These are phyloP conservation scores for Cotesia vestalis DNA, from an alignment of 1,140 invertebrate genomes.

Conservation along the genomic window DNA sequence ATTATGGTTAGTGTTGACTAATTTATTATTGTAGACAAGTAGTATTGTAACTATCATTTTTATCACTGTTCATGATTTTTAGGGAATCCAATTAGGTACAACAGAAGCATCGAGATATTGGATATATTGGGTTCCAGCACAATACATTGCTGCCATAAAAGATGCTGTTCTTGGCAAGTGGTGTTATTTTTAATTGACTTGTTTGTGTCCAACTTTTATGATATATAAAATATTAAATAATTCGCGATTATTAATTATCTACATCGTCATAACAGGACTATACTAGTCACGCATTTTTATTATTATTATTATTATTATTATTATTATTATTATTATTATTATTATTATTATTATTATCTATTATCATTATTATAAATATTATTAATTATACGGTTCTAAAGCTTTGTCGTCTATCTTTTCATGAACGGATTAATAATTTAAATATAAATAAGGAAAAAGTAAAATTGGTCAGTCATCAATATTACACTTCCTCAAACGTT, in stretches of 20 bases:
- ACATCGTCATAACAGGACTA: conserved; percentile 56
- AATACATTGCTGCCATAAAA: conserved; percentile 92
- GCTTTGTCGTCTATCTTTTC: conserved; percentile 33
- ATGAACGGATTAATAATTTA: not conserved
- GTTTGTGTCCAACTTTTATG: conserved; percentile 22
- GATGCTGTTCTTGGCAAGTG: conserved; percentile 89
- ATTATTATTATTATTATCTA: no score
- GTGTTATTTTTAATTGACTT: conserved; percentile 77
- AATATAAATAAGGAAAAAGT: no score
- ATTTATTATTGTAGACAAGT: conserved; percentile 10
- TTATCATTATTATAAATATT: not conserved
- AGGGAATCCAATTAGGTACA: conserved; percentile 86
- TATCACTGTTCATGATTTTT: conserved; percentile 6
- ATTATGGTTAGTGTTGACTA: conserved; percentile 77
- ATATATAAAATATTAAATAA: not conserved
- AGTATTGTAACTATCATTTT: not conserved
- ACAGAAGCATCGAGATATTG: conserved; percentile 91
- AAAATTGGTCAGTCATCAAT: no score
- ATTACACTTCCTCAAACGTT: no score
- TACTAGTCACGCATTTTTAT: conserved; percentile 61
- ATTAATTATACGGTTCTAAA: conserved; percentile 51
- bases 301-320: not conserved
- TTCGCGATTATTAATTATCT: conserved; percentile 37
- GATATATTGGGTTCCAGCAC: conserved; percentile 95
- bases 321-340: no score